Conservation (phyloP, 2,797 vertebrate genomes). For the Momotus momota region DNA sequence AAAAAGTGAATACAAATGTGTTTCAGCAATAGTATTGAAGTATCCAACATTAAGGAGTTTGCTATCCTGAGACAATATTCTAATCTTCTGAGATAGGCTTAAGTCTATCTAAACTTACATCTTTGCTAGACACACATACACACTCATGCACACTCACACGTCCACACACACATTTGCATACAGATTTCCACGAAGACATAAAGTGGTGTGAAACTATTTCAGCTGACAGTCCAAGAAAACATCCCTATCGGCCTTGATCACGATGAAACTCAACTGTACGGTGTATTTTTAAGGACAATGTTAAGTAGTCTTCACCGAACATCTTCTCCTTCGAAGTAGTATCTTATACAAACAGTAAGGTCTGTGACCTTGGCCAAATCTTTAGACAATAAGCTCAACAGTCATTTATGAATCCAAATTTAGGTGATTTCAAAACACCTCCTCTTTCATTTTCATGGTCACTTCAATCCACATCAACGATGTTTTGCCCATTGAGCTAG, state of each 20-base stretch:
- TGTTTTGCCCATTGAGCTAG: not conserved
- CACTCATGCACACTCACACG: rapidly evolving
- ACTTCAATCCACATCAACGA: not conserved
- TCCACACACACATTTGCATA: rapidly evolving
- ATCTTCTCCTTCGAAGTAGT: not conserved
- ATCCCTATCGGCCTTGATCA: not conserved
- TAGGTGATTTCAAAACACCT: not conserved
- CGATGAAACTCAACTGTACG: not conserved
- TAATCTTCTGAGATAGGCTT: not conserved
- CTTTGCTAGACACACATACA: not conserved
- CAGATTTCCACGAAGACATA: not conserved
- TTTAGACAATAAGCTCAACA: not conserved
- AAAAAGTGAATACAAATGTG: not conserved
- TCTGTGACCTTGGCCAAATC: not conserved
- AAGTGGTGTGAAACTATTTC: not conserved
- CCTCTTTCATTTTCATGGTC: not conserved
- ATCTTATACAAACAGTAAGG: not conserved
- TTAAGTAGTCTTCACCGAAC: not conserved
- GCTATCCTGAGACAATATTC: not conserved
- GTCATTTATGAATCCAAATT: not conserved
- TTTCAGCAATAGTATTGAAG: not conserved
- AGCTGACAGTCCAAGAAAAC: not conserved
- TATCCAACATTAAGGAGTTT: not conserved
- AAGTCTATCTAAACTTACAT: not conserved
- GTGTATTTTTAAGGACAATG: not conserved